Conservation (phyloP, 2,888 invertebrate genomes). For the Leptothorax acervorum region DNA sequence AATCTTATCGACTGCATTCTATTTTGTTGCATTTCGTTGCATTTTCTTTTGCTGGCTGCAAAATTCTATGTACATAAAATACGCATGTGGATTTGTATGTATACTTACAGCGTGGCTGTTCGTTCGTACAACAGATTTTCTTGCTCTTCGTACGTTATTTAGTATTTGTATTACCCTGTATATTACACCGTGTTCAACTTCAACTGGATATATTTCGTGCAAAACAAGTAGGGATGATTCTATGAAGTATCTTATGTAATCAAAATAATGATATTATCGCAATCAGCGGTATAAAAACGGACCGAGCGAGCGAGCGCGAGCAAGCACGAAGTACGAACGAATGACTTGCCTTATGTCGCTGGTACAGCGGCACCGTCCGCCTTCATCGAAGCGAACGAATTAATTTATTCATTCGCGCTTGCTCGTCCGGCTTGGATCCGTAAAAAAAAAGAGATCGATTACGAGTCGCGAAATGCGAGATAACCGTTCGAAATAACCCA, state of each 20-base stretch:
- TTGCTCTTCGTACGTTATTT: not conserved
- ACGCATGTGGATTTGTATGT: not conserved
- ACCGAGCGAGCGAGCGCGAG: not conserved
- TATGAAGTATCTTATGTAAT: not conserved
- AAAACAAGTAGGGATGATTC: not conserved
- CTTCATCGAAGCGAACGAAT: not conserved
- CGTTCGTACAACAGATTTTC: not conserved
- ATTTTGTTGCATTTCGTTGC: not conserved
- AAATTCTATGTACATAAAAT: conserved; percentile 19
- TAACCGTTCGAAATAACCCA: not conserved
- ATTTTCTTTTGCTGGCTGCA: not conserved
- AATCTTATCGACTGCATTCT: not conserved
- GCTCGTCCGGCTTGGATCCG: not conserved
- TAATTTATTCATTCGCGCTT: not conserved
- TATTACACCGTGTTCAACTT: not conserved
- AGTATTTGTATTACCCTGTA: conserved; percentile 28
- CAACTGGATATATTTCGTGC: not conserved
- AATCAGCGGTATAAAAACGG: not conserved
- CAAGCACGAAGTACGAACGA: not conserved
- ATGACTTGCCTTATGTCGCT: not conserved
- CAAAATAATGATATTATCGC: not conserved
- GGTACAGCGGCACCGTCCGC: not conserved
- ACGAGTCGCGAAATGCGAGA: not conserved
- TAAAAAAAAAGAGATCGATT: not conserved
- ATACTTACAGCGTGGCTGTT: not conserved